Evolutionary conservation across 2,113 vertebrate species (phyloP), one percentile per base, ranked within the genome.

Genomic region (Psilopogon haemacephalus): DNA sequence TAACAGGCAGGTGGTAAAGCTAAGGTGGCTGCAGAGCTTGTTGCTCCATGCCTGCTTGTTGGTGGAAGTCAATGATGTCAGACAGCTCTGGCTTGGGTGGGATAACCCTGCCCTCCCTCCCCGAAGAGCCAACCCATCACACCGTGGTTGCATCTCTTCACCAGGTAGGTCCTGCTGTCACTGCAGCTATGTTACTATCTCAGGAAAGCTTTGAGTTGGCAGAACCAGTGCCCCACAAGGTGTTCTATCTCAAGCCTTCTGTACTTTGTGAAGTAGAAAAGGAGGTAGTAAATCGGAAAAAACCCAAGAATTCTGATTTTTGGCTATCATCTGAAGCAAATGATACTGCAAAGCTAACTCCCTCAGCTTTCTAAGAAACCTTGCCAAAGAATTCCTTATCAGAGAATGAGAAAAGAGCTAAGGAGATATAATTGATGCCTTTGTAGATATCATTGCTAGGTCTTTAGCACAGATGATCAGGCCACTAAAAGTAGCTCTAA

Each of bases 181-280:
- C 60, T 56, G 32, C 35, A 78, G 38, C 0, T 0, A 44, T 30
- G 11, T 37, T 55, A 50, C 35, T 56, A 5, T 64, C 73, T 70
- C 44, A 76, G 32, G 30, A 59, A 81, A 72, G 24, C 8, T 52
- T 84, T 84, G 28, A 8, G 18, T 2, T 69, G 18, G 37, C 38
- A 90, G 35, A 73, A 77, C 11, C 3, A 20, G 8, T 46, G 55
- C 5, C 59, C 14, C 30, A 44, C 13, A 23, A 33, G 6, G 6
- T 69, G 69, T 83, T 76, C 38, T 28, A 80, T 67, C n/a, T 32
- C 30, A 48, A 55, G 54, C 30, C 27, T 30, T 55, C 54, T 30
- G 15, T 55, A 16, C 54, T 55, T 55, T 55, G 54, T 55, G 9
- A 55, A 55, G 54, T 55, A 8, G 54, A 17, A 55, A 16, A 55